Conservation (phyloP, 2,113 vertebrate species). For the Butorides virescens region DNA sequence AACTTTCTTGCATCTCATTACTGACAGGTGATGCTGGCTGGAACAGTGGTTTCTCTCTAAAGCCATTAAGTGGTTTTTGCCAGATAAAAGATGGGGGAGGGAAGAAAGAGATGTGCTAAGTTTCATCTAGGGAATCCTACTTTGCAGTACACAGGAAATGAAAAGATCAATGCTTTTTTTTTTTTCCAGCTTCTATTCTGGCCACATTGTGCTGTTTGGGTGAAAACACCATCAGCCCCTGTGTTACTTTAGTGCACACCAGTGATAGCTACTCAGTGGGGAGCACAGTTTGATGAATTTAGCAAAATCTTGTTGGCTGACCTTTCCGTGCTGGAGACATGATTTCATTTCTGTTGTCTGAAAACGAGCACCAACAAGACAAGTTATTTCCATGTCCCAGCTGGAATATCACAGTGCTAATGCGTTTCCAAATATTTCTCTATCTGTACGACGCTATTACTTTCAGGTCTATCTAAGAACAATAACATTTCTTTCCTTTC, state of each 20-base stretch:
- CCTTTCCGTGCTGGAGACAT: conserved; percentile 53
- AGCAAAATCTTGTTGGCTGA: conserved; percentile 60
- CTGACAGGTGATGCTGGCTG: conserved; percentile 41
- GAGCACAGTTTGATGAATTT: conserved; percentile 58
- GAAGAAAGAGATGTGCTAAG: neutral
- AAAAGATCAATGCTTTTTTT: conserved; percentile 27
- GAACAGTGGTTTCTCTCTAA: conserved; percentile 18
- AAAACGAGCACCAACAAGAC: conserved; percentile 49
- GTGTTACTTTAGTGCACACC: neutral
- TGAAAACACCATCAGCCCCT: conserved; percentile 27
- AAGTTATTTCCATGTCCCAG: conserved; percentile 59
- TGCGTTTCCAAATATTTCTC: conserved; percentile 33
- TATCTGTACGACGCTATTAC: neutral
- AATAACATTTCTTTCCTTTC: neutral
- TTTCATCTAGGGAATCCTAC: conserved; percentile 19
- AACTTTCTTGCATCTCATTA: conserved; percentile 14
- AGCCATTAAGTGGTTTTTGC: conserved; percentile 13
- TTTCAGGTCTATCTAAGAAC: conserved; percentile 46
- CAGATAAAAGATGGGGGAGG: conserved; percentile 10
- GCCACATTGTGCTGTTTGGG: conserved; percentile 6
- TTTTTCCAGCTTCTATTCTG: conserved; percentile 46
- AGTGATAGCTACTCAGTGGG: conserved; percentile 3
- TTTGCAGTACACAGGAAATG: conserved; percentile 11
- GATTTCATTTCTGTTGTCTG: conserved; percentile 71
- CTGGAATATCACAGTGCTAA: conserved; percentile 8